Evolutionary conservation across 2,888 invertebrate genomes (phyloP), one percentile per base, ranked within the genome.

Genomic region (Drosophila bunnanda): DNA sequence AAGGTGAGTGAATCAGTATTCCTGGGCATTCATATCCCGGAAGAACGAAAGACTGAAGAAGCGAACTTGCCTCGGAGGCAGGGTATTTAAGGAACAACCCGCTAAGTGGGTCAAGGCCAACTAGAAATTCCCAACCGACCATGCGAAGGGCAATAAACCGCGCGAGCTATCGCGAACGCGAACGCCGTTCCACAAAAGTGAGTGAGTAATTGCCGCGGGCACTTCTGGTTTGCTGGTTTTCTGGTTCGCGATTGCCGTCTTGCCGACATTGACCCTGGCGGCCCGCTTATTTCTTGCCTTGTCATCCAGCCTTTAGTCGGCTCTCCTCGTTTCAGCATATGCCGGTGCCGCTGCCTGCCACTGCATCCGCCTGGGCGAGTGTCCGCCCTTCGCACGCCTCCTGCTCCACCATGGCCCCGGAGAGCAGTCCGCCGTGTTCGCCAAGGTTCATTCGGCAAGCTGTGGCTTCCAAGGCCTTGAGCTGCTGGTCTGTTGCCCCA

Each of bases 331-430:
- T 65, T 34, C 30, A 88, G 88, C 10, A 50, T 50, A 48, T 48
- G 43, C 41, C 43, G 32, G 56, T 17, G 65, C 28, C 30, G 17
- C 34, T 13, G 65, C 53, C 55, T 92, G 92, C 58, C 82, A 89
- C 44, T 92, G 92, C 58, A 78, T 91, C 8, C 87, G 84, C 28
- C 62, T 92, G 4, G 85, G 82, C 74, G 84, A 91, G 54, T 92
- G 92, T 57, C 66, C 72, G 17, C 60, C 76, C 25, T 87, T 91
- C 44, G 79, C 78, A 2, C 78, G 57, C 5, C 73, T 88, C 1
- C 76, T 90, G 68, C 75, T 82, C 10, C 78, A 81, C 61, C 89
- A 83, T 12, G 62, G 62, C 17, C 61, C 64, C 1, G 78, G 87
- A 13, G 75, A 89, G 34, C 78, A 82, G 34, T 71, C 66, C 8